phyloP scores from a whole-genome alignment of 2,888 invertebrate species.

The Pammene fasciana region DNA sequence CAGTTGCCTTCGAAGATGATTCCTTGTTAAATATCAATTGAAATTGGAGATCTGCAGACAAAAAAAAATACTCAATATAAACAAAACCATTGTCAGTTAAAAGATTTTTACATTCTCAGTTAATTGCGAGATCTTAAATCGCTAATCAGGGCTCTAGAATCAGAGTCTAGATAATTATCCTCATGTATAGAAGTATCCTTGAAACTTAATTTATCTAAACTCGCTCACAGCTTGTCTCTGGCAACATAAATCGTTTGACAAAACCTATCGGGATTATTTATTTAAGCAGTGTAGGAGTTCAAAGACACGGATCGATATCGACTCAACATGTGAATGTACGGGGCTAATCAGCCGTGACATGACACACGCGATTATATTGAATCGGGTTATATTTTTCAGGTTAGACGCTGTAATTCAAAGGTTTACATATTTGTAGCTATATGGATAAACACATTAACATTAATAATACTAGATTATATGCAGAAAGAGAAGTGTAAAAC shows the following conservation, averaged over 20 bases:
- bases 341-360: slow-evolving; percentile 18
- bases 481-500: no score
- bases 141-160: no score
- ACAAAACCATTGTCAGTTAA: no score
- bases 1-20: no score
- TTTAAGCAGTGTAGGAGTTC: slow-evolving; percentile 25
- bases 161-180: no score
- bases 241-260: slow-evolving; percentile 12
- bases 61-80: no score
- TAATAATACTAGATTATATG: background rate
- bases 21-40: no score
- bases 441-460: background rate
- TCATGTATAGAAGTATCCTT: background rate
- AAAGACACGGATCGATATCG: slow-evolving; percentile 38
- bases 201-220: background rate
- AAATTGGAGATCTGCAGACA: no score
- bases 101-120: no score
- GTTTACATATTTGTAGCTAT: background rate
- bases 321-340: slow-evolving; percentile 22
- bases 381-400: slow-evolving; percentile 16
- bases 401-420: background rate
- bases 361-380: slow-evolving; percentile 18
- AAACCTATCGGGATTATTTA: slow-evolving; percentile 7
- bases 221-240: background rate
- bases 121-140: no score